Conservation (phyloP, 2,888 invertebrate genomes). For the Scaptomyza polygonia region DNA sequence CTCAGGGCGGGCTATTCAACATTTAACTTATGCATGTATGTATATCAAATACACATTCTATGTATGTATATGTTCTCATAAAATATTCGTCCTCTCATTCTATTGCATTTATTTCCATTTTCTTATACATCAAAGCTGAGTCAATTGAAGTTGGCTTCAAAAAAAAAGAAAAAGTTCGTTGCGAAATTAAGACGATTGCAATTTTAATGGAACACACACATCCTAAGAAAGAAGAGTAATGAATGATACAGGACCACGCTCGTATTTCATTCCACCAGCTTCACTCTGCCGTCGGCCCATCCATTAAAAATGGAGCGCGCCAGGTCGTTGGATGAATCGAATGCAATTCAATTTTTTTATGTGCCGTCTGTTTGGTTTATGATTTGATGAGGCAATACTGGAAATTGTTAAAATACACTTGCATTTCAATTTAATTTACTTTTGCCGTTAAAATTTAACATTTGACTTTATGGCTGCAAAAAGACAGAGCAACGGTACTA, state of each 20-base stretch:
- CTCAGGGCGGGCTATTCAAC: constrained; percentile 18
- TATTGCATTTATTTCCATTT: constrained; percentile 10
- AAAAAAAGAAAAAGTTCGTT: not conserved
- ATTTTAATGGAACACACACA: constrained; percentile 10
- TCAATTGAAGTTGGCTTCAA: constrained; percentile 12
- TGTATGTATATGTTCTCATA: not conserved
- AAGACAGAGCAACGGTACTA: constrained; percentile 10
- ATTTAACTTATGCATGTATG: constrained; percentile 5
- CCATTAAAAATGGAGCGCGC: constrained; percentile 28
- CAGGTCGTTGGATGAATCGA: constrained; percentile 1
- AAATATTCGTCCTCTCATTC: not conserved
- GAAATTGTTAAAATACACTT: constrained; percentile 44
- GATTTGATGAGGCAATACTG: constrained; percentile 49
- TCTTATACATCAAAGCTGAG: not conserved
- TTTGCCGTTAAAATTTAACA: constrained; percentile 50
- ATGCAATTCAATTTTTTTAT: constrained; percentile 79
- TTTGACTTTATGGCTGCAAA: constrained; percentile 38
- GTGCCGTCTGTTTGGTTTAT: constrained; percentile 48
- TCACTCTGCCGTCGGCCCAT: constrained; percentile 9
- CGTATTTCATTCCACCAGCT: constrained; percentile 41
- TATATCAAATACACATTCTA: not conserved
- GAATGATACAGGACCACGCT: constrained; percentile 34
- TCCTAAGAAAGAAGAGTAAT: constrained; percentile 31
- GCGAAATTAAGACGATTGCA: constrained; percentile 9
- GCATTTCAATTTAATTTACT: constrained; percentile 49